Evolutionary conservation across 2,888 invertebrate genomes (phyloP), one percentile per base, ranked within the genome.

Genomic region (Deroplatys truncata): DNA sequence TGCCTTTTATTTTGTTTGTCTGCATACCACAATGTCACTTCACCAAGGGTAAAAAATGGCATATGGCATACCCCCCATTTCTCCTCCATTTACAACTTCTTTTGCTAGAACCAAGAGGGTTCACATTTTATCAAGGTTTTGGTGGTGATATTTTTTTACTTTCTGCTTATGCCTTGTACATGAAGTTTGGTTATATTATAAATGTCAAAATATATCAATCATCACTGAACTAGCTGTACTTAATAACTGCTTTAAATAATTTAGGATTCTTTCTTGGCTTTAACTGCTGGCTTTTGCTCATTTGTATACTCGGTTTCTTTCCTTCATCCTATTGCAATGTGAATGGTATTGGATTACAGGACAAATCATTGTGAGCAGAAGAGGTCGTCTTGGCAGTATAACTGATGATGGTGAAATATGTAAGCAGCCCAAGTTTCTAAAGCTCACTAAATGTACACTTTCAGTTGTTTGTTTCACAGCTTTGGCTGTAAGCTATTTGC

Each of bases 321-420:
- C 7, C 56, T 72, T 72, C 25, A 25, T 25, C 56, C 56, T 72
- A 72, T 72, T 72, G 56, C 56, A 72, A 72, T 25, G 25, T 72
- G 56, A 25, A 20, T 72, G 25, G 16, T 86, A 56, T 89, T 56
- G 88, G 91, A 91, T 93, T 93, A 89, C 93, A 93, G 93, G 93
- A 91, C 93, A 92, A 92, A 92, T 93, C 92, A 91, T 93, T 93
- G 92, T 93, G 93, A 92, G 92, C 90, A 92, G 93, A 91, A 92
- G 93, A 92, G 93, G 93, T 28, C 93, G 93, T 90, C 93, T 93
- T 90, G 92, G 93, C 92, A 96, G 96, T 94, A 95, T 96, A 92
- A 95, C 96, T 91, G 96, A 96, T 93, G 96, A 96, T 92, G 96
- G 96, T 92, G 96, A 96, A 94, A 95, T 95, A 95, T 95, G 96